Evolutionary conservation across 2,888 invertebrate species (phyloP), one percentile per base, ranked within the genome.

Genomic region (Podotricha telesiphe): DNA sequence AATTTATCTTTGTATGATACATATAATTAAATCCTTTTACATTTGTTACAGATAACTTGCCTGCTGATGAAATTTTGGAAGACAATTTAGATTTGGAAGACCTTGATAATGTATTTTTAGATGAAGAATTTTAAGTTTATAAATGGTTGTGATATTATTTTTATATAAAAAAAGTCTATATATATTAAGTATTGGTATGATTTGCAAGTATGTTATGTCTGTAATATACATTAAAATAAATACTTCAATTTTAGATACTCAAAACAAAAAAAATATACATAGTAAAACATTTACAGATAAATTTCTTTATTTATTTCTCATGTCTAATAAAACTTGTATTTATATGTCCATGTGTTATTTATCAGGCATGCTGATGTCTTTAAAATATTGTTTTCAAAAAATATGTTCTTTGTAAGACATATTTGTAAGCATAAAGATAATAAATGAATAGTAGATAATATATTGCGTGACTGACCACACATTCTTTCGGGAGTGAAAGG

Each of bases 61-160:
- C 34, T 19, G 7, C 42, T n/a, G 40, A 67, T 45, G 78, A 73
- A 71, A 64, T 70, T 45, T 62, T 74, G 28, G 73, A 68, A 74
- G 81, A 79, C 66, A 74, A 79, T 69, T 80, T 77, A 77, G 81
- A 85, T 73, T 75, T 86, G 65, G 88, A 89, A 76, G 91, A 81
- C 58, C 80, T 92, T 69, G 92, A 91, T 70, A 84, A 76, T 69
- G 82, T 86, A 73, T 93, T 92, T 81, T 82, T 86, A 48, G 88
- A 91, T 80, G 91, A 91, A 70, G 58, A 42, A 13, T 66, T 19
- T 40, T 28, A 17, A 42, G 3, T 8, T 19, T 10, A 11, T 59
- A 51, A 42, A 15, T 3, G 20, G 28, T n/a, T 20, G 11, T 61
- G n/a, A 58, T 34, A 28, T 55, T 17, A 55, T 28, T 15, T 34